phyloP scores from a whole-genome alignment of 2,113 vertebrate species.

The Spilogale gracilis region DNA sequence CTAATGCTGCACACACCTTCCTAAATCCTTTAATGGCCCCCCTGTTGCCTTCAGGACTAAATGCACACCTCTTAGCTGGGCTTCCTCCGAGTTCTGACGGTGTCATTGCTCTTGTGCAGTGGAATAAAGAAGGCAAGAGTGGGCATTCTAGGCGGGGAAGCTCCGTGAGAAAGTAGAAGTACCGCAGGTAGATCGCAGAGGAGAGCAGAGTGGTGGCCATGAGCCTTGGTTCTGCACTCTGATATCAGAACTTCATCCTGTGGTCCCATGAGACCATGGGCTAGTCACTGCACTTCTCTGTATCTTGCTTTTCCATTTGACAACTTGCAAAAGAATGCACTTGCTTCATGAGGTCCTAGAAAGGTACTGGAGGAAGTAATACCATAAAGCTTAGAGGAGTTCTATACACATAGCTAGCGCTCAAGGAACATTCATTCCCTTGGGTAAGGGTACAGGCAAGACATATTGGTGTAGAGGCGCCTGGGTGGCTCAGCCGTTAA shows the following conservation, averaged over 20 bases:
- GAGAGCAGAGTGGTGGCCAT: rapidly evolving
- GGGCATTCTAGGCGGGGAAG: no score
- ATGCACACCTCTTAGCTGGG: background rate
- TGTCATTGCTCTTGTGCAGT: background rate
- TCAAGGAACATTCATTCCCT: background rate
- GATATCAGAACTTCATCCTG: background rate
- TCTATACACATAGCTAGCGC: rapidly evolving
- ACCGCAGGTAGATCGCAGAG: background rate
- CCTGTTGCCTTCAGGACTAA: background rate
- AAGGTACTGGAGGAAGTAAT: background rate
- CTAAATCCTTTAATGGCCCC: background rate
- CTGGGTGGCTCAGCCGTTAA: no score
- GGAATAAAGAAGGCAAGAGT: background rate
- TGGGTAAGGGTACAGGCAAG: background rate
- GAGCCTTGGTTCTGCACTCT: background rate
- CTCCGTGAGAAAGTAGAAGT: background rate
- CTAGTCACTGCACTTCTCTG: background rate
- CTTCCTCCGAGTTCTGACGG: background rate
- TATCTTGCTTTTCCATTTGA: background rate
- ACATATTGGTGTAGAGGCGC: no score
- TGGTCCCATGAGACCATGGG: background rate
- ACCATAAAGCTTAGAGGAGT: background rate
- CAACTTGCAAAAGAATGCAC: background rate
- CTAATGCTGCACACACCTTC: background rate
- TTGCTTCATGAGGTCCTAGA: background rate